Percentiles rank a stretch among this genome's conserved stretches.
Evolutionary conservation across 2,113 vertebrate species (phyloP).

Genomic region (Entelurus aequoreus): DNA sequence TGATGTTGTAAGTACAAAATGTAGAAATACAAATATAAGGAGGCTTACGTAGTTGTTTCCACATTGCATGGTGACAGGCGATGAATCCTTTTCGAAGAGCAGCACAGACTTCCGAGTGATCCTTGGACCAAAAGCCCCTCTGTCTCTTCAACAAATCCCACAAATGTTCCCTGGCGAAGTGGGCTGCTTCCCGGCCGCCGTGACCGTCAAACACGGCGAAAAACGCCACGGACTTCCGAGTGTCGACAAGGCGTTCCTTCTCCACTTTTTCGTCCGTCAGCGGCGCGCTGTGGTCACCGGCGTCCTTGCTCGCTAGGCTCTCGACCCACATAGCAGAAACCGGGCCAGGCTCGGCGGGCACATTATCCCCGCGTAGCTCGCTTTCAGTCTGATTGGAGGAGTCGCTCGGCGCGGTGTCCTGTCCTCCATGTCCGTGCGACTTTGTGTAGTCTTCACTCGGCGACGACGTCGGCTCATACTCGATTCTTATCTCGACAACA

Average conservation of each 20-base stretch:
- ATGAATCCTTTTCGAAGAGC: slow-evolving; percentile 93
- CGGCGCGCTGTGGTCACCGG: slow-evolving; percentile 39
- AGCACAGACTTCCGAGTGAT: slow-evolving; percentile 85
- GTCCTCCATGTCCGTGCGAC: slow-evolving; percentile 50
- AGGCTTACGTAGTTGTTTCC: slow-evolving; percentile 93
- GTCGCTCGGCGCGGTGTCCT: slow-evolving; percentile 22
- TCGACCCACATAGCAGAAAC: slow-evolving; percentile 54
- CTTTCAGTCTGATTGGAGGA: slow-evolving; percentile 13
- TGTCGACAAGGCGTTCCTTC: slow-evolving; percentile 30
- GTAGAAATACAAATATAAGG: not conserved
- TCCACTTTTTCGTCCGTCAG: slow-evolving; percentile 17
- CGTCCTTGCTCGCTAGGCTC: slow-evolving; percentile 40
- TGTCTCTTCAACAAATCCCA: slow-evolving; percentile 91
- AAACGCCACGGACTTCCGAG: slow-evolving; percentile 81
- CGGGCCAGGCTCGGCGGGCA: slow-evolving; percentile 25
- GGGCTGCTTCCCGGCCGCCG: slow-evolving; percentile 91
- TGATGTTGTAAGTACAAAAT: no score
- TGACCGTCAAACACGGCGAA: slow-evolving; percentile 97
- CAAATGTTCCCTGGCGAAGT: slow-evolving; percentile 87
- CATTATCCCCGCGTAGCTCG: slow-evolving; percentile 1
- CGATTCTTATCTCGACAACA: slow-evolving; percentile 86
- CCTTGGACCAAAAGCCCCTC: slow-evolving; percentile 85
- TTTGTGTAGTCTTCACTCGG: slow-evolving; percentile 64
- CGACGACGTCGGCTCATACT: slow-evolving; percentile 77
- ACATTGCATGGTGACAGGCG: slow-evolving; percentile 95